phyloP scores from a whole-genome alignment of 1,140 invertebrate species.

The Aphidius gifuensis region DNA sequence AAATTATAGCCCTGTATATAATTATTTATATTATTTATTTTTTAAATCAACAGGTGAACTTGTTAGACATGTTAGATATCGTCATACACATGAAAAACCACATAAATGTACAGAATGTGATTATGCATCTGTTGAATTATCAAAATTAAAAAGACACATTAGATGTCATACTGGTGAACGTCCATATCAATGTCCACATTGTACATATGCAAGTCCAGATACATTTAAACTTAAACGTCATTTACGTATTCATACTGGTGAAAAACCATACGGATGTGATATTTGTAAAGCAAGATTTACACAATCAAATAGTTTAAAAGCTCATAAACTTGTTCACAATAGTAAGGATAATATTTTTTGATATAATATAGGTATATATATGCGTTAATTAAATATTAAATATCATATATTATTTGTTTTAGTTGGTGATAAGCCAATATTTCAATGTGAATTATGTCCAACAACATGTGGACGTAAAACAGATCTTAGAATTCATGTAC shows the following conservation, averaged over 20 bases:
- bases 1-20: background rate
- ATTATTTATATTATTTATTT: background rate
- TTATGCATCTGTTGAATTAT: constrained; percentile 91
- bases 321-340: constrained; percentile 92
- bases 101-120: constrained; percentile 93
- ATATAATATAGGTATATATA: background rate
- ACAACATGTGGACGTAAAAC: constrained; percentile 96
- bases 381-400: too few relatives aligned
- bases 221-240: constrained; percentile 96
- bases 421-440: constrained; percentile 91
- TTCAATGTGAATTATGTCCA: constrained; percentile 92
- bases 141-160: constrained; percentile 89
- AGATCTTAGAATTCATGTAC: constrained; percentile 92
- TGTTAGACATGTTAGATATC: constrained; percentile 86
- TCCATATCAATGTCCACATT: constrained; percentile 90
- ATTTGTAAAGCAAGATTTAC: constrained; percentile 90
- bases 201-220: constrained; percentile 96
- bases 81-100: constrained; percentile 93
- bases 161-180: constrained; percentile 87
- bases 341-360: constrained; percentile 59
- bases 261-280: constrained; percentile 92
- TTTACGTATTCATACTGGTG: constrained; percentile 91
- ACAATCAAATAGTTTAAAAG: constrained; percentile 92
- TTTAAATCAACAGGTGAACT: constrained; percentile 70
- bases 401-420: constrained; percentile 31